phyloP scores from a whole-genome alignment of 2,113 vertebrate species.

The Urocynchramus pylzowi region DNA sequence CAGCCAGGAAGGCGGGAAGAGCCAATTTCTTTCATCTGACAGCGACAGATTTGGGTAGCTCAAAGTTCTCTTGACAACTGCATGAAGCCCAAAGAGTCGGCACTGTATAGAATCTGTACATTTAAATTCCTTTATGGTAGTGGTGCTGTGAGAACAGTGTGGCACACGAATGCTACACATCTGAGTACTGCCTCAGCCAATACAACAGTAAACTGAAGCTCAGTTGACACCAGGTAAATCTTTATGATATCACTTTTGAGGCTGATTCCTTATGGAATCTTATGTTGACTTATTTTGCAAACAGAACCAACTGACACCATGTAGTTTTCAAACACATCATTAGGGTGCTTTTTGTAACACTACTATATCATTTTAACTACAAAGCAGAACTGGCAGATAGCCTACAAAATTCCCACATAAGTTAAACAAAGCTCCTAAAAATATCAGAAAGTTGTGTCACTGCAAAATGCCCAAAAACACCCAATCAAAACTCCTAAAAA shows the following conservation, averaged over 20 bases:
- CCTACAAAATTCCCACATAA: background rate
- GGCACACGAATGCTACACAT: background rate
- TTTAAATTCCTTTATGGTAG: background rate
- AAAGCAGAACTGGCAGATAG: background rate
- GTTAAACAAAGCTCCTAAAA: background rate
- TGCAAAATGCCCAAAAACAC: background rate
- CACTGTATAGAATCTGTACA: background rate
- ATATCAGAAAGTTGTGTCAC: background rate
- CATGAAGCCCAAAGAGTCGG: background rate
- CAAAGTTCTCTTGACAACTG: background rate
- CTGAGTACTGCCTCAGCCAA: fast-evolving
- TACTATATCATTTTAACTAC: background rate
- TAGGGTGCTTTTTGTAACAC: background rate
- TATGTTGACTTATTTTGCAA: background rate
- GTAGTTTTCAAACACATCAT: background rate
- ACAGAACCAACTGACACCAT: background rate
- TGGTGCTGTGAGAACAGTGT: background rate
- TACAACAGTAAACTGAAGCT: background rate
- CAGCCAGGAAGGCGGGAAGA: background rate
- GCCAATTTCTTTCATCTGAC: background rate
- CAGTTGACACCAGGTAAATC: background rate
- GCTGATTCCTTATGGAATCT: background rate
- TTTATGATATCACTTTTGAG: background rate
- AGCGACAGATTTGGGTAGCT: background rate
- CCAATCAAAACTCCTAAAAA: background rate